These are phyloP conservation scores for Caenorhabditis virilis DNA, from an alignment of 2,888 invertebrate species.

Conservation along the genomic window DNA sequence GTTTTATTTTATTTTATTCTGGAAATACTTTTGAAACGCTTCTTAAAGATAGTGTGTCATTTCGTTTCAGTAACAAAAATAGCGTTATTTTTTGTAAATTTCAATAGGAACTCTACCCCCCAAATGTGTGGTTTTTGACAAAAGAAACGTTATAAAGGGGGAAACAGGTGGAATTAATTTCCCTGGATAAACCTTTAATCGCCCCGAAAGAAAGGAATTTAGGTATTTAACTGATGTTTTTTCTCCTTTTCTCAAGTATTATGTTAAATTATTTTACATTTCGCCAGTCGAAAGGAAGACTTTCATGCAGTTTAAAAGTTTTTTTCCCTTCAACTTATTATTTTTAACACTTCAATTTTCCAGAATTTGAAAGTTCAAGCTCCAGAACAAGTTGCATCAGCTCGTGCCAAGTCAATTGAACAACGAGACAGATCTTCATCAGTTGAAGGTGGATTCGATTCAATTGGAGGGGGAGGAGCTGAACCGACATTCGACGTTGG, in stretches of 20 bases:
- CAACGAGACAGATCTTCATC: conserved; percentile 17
- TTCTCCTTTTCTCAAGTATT: background rate
- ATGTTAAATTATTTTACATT: background rate
- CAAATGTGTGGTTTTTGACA: too few relatives aligned
- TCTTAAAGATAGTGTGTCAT: too few relatives aligned
- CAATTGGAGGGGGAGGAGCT: background rate
- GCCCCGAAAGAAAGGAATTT: background rate
- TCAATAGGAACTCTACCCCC: background rate
- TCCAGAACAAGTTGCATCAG: conserved; percentile 21
- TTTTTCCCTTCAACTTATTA: background rate
- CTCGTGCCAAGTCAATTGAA: conserved; percentile 22
- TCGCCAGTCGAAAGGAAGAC: background rate
- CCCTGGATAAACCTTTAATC: background rate
- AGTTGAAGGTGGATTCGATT: background rate
- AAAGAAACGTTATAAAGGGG: too few relatives aligned
- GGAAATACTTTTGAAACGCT: background rate
- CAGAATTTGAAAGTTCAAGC: conserved; percentile 34
- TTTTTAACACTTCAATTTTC: background rate
- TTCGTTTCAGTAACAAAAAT: too few relatives aligned
- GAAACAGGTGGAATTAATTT: background rate
- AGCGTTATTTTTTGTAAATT: too few relatives aligned
- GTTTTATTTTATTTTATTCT: background rate
- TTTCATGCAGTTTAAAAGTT: background rate
- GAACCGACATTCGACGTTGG: conserved; percentile 9
- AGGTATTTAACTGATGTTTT: background rate